Conservation (phyloP, 2,113 vertebrate genomes). For the Trachemys scripta region DNA sequence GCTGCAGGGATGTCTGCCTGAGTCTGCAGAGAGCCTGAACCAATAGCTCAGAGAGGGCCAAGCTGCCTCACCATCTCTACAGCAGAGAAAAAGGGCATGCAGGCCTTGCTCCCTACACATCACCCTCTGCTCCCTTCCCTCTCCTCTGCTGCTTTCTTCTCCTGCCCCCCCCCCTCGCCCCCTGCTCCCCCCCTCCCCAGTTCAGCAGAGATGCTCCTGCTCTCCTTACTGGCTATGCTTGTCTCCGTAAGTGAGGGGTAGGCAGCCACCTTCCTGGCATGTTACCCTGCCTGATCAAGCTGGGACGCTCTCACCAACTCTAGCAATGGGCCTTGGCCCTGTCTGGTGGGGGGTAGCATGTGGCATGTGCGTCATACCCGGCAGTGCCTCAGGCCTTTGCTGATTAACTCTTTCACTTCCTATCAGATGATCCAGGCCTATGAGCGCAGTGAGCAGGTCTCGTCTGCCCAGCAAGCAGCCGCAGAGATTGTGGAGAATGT, state of each 20-base stretch:
- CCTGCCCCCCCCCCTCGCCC: too few species aligned
- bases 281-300: too few species aligned
- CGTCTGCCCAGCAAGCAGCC: not conserved
- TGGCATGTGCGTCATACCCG: not conserved
- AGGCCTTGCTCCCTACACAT: too few species aligned
- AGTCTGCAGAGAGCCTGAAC: not conserved
- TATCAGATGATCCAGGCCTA: not conserved
- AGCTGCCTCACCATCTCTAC: not conserved
- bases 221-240: too few species aligned
- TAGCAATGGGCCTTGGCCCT: not conserved
- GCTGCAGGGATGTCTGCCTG: not conserved
- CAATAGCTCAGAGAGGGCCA: not conserved
- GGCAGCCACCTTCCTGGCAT: too few species aligned
- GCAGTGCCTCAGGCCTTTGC: not conserved
- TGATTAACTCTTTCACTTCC: not conserved
- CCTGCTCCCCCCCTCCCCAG: too few species aligned
- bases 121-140: too few species aligned
- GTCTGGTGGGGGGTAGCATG: too few species aligned
- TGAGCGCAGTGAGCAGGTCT: not conserved
- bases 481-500: conserved; percentile 25
- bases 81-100: not conserved
- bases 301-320: too few species aligned
- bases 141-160: too few species aligned
- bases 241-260: too few species aligned
- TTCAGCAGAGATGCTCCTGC: too few species aligned